Percentiles rank a stretch among this genome's conserved stretches.
phyloP scores from a whole-genome alignment of 2,113 vertebrate genomes.

The Chloebia gouldiae region DNA sequence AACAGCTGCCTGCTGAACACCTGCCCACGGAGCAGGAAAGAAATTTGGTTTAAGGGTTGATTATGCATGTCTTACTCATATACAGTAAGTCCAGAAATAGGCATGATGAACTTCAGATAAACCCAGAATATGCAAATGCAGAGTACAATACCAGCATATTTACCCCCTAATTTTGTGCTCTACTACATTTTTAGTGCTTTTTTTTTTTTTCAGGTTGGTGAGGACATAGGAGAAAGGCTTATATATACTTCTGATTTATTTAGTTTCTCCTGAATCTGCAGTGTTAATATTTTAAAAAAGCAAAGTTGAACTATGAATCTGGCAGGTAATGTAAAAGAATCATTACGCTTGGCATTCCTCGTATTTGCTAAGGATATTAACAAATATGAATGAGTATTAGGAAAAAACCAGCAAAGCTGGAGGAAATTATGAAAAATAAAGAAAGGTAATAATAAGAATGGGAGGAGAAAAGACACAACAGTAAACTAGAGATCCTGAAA shows the following conservation, averaged over 20 bases:
- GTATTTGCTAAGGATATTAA: not conserved
- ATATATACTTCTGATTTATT: not conserved
- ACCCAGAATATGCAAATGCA: not conserved
- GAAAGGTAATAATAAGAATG: not conserved
- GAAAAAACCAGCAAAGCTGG: not conserved
- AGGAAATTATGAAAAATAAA: not conserved
- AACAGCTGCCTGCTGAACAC: constrained; percentile 46
- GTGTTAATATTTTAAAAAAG: not conserved
- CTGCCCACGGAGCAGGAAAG: not conserved
- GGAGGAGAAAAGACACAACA: not conserved
- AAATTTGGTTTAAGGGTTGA: constrained; percentile 30
- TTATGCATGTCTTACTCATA: not conserved
- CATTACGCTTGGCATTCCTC: not conserved
- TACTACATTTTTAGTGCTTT: not conserved
- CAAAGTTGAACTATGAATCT: not conserved
- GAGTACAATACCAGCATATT: not conserved
- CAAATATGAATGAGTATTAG: not conserved
- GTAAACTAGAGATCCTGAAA: not conserved
- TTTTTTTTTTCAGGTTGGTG: not conserved
- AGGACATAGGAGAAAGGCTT: not conserved
- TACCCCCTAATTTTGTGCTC: not conserved
- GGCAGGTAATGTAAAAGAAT: not conserved
- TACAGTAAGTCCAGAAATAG: not conserved
- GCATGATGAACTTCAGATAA: constrained; percentile 9
- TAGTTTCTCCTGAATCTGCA: not conserved